Evolutionary conservation across 2,113 vertebrate species (phyloP).

Genomic region (Paraplagusia blochii): DNA sequence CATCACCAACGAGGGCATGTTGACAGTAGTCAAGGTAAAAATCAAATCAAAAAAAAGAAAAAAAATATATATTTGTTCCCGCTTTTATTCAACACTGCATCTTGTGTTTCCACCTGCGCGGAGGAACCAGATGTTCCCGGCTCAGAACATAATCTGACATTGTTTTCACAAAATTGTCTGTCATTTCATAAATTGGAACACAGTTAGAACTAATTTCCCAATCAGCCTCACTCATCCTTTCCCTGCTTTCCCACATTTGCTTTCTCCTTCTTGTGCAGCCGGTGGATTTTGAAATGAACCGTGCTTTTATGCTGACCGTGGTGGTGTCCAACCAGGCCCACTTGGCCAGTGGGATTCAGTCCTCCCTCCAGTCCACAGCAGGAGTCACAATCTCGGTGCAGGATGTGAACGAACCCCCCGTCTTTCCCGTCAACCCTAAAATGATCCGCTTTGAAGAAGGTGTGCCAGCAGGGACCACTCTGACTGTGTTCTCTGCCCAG

Average conservation of each 20-base stretch:
- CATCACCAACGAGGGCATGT: conserved; percentile 92
- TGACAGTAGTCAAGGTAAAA: conserved; percentile 92
- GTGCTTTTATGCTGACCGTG: conserved; percentile 94
- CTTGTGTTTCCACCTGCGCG: conserved; percentile 32
- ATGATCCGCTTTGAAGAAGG: conserved; percentile 93
- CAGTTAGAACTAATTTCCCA: conserved; percentile 23
- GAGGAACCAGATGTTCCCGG: conserved; percentile 43
- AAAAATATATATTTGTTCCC: neutral
- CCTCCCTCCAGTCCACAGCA: conserved; percentile 93
- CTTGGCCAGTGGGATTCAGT: conserved; percentile 91
- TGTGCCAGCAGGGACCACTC: conserved; percentile 82
- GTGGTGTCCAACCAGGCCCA: conserved; percentile 97
- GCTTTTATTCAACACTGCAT: conserved; percentile 20
- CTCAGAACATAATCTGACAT: conserved; percentile 29
- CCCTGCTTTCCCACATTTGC: neutral
- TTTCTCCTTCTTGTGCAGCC: conserved; percentile 70
- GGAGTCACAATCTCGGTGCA: conserved; percentile 92
- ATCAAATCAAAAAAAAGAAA: neutral
- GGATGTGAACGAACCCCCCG: conserved; percentile 91
- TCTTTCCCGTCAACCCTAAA: conserved; percentile 92
- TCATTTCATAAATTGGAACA: conserved; percentile 37
- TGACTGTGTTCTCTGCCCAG: conserved; percentile 84
- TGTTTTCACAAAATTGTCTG: conserved; percentile 36
- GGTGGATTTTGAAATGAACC: conserved; percentile 95
- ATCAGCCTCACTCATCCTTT: conserved; percentile 26